Percentiles rank a stretch among this genome's conserved stretches.
phyloP scores from a whole-genome alignment of 1,140 invertebrate genomes.

The Octopus bimaculoides region DNA sequence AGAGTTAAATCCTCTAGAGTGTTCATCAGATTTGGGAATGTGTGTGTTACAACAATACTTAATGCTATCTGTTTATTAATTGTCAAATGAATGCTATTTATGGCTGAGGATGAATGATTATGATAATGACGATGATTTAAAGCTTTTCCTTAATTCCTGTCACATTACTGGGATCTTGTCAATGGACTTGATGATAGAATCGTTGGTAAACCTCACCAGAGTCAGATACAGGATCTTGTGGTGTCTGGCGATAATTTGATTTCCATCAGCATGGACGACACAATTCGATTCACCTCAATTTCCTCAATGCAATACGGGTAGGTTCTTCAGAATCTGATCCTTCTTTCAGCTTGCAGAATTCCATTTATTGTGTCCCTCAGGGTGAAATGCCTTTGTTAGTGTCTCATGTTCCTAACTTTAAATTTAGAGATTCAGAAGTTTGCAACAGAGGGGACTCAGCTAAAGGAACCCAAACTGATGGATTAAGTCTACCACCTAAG shows the following conservation, averaged over 20 bases:
- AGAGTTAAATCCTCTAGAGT: neutral
- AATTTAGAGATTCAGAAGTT: too few species aligned
- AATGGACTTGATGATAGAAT: slow-evolving; percentile 77
- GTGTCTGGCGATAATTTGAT: slow-evolving; percentile 69
- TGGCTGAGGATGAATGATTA: neutral
- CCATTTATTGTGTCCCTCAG: too few species aligned
- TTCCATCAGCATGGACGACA: slow-evolving; percentile 89
- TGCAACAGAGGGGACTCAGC: too few species aligned
- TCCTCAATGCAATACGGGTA: slow-evolving; percentile 67
- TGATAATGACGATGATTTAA: neutral
- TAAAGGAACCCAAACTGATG: too few species aligned
- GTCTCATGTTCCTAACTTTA: too few species aligned
- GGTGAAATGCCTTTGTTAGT: too few species aligned
- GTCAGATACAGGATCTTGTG: slow-evolving; percentile 89
- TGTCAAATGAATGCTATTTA: neutral
- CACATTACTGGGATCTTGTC: slow-evolving; percentile 74
- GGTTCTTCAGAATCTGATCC: slow-evolving; percentile 17
- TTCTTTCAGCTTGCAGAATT: too few species aligned
- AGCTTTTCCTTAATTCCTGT: slow-evolving; percentile 32
- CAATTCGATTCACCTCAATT: slow-evolving; percentile 70
- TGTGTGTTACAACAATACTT: neutral
- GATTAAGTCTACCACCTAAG: too few species aligned
- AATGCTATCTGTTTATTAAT: neutral
- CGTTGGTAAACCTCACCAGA: slow-evolving; percentile 82
- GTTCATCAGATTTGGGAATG: neutral